Evolutionary conservation across 2,888 invertebrate species (phyloP).

Genomic region (Papilio protenor): DNA sequence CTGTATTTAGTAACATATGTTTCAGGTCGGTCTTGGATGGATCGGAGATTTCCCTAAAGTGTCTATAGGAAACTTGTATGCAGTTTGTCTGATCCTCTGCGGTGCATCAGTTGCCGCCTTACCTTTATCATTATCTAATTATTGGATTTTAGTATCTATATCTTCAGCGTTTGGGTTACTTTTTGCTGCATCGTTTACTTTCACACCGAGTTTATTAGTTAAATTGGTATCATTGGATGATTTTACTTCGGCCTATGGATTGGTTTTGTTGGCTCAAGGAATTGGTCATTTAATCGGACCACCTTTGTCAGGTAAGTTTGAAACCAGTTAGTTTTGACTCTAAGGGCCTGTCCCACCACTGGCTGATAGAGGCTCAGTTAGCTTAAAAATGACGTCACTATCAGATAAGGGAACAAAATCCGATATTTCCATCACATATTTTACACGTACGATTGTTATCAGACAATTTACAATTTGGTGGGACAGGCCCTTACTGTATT

Average conservation of each 20-base stretch:
- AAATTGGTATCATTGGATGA: slow-evolving; percentile 94
- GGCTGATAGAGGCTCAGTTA: too few relatives aligned
- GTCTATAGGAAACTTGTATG: slow-evolving; percentile 92
- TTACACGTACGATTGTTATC: too few relatives aligned
- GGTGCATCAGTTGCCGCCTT: slow-evolving; percentile 86
- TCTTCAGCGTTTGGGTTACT: slow-evolving; percentile 92
- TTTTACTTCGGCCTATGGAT: slow-evolving; percentile 96
- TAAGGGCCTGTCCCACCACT: too few relatives aligned
- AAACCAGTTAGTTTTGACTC: background rate
- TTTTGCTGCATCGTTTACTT: slow-evolving; percentile 95
- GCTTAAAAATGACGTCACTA: too few relatives aligned
- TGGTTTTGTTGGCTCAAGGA: slow-evolving; percentile 95
- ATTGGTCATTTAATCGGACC: slow-evolving; percentile 96
- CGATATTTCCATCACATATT: too few relatives aligned
- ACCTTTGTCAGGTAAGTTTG: slow-evolving; percentile 91
- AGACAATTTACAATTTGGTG: too few relatives aligned
- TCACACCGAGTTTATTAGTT: slow-evolving; percentile 95
- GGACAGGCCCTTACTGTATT: too few relatives aligned
- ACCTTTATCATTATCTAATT: slow-evolving; percentile 80
- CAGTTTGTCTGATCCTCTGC: slow-evolving; percentile 89
- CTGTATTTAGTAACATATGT: too few relatives aligned
- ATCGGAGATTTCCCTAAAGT: slow-evolving; percentile 94
- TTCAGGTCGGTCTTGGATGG: slow-evolving; percentile 92
- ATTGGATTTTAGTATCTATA: slow-evolving; percentile 76
- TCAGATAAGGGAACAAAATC: too few relatives aligned